Percentiles rank a stretch among this genome's conserved stretches.
These are phyloP conservation scores for Oxyura jamaicensis DNA, from an alignment of 2,113 vertebrate genomes.

Conservation along the genomic window DNA sequence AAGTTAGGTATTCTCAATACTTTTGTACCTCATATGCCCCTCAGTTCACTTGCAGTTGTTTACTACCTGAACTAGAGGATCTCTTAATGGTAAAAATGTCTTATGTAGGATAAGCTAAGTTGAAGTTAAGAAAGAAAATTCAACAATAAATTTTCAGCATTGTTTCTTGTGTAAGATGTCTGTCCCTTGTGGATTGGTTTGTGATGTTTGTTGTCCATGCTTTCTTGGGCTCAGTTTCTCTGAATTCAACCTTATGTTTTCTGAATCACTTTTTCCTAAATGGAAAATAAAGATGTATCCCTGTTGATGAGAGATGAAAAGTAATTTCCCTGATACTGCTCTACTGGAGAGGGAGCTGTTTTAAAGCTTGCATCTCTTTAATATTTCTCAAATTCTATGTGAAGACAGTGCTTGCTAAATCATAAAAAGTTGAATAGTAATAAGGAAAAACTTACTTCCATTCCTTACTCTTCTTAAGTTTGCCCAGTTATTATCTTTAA, in stretches of 20 bases:
- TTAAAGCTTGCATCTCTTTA: background rate
- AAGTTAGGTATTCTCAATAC: background rate
- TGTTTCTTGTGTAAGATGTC: slow-evolving; percentile 50
- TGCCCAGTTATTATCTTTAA: background rate
- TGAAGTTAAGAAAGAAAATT: slow-evolving; percentile 40
- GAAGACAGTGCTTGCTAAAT: background rate
- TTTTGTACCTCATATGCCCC: slow-evolving; percentile 13
- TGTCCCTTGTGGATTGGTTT: slow-evolving; percentile 38
- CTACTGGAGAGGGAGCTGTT: background rate
- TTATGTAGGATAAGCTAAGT: slow-evolving; percentile 19
- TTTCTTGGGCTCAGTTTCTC: background rate
- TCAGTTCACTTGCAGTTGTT: slow-evolving; percentile 33
- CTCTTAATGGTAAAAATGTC: slow-evolving; percentile 27
- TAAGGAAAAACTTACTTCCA: background rate
- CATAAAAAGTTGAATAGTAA: background rate
- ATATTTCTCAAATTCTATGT: background rate
- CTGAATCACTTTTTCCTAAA: background rate
- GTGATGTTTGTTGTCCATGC: background rate
- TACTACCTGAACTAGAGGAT: background rate
- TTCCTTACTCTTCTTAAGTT: background rate
- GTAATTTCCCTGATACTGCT: background rate
- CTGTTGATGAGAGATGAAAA: background rate
- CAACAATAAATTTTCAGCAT: slow-evolving; percentile 50
- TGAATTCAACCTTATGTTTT: background rate
- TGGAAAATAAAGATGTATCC: background rate